Conservation (phyloP, 2,113 vertebrate genomes). For the Microcebus jonahi region DNA sequence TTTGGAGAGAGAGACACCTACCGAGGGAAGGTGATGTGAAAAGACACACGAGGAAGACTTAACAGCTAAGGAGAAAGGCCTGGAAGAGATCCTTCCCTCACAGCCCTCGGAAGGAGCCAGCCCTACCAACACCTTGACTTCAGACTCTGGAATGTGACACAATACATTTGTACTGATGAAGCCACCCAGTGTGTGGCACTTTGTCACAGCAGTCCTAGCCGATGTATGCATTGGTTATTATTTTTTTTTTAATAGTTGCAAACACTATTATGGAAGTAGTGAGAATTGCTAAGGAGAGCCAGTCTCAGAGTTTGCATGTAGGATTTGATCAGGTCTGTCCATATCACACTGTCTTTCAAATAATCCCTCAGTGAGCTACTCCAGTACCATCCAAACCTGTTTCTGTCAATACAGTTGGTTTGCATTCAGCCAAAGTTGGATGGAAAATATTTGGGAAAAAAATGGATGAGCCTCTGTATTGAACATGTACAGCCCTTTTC, state of each 20-base stretch:
- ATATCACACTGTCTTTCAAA: neutral
- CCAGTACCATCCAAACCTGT: neutral
- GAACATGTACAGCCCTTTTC: neutral
- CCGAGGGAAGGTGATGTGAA: neutral
- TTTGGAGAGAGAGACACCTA: neutral
- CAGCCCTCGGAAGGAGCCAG: neutral
- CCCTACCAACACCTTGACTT: neutral
- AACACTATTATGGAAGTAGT: neutral
- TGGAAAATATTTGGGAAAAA: neutral
- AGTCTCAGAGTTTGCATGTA: neutral
- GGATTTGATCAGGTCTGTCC: neutral
- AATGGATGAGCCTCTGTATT: neutral
- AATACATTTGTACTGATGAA: neutral
- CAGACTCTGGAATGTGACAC: neutral
- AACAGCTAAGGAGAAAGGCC: too few species aligned
- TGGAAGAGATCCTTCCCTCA: neutral
- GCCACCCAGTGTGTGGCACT: neutral
- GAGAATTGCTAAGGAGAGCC: neutral
- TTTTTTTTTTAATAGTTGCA: neutral
- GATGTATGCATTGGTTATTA: neutral
- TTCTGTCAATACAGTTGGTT: neutral
- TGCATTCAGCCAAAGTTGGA: neutral
- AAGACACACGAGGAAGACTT: neutral
- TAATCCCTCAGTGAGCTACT: neutral
- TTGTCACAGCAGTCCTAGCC: neutral